Percentiles rank a stretch among this genome's conserved stretches.
These are phyloP conservation scores for Epizoanthus illoricatus DNA, from an alignment of 92 coral and sea anemone genomes.

Conservation along the genomic window DNA sequence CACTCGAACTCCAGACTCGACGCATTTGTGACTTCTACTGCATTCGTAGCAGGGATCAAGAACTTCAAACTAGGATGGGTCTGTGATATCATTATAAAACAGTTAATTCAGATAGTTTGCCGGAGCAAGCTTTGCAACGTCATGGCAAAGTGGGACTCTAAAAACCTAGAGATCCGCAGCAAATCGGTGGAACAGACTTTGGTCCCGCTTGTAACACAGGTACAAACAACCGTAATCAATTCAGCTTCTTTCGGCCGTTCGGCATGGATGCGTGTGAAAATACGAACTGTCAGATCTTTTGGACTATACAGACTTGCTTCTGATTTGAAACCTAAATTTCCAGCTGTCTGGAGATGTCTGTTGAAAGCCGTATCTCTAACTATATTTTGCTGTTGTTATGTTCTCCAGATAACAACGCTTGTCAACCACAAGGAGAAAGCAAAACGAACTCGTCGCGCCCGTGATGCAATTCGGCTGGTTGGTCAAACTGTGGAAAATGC, in stretches of 20 bases:
- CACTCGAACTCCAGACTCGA: constrained; percentile 25
- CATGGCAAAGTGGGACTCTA: constrained; percentile 93
- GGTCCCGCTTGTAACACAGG: constrained; percentile 93
- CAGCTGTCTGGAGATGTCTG: constrained; percentile 8
- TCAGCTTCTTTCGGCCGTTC: constrained; percentile 13
- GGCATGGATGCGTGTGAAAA: constrained; percentile 4
- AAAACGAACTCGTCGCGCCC: constrained; percentile 69
- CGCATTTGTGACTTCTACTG: neutral
- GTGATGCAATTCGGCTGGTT: constrained; percentile 78
- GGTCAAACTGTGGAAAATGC: constrained; percentile 84
- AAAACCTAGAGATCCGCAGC: constrained; percentile 88
- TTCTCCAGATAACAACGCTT: constrained; percentile 83
- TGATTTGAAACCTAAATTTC: constrained; percentile 26
- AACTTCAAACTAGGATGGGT: constrained; percentile 12
- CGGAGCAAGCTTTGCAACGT: constrained; percentile 5
- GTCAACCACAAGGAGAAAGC: constrained; percentile 92
- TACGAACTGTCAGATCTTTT: constrained; percentile 2
- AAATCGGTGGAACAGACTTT: constrained; percentile 98
- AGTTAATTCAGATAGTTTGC: constrained; percentile 17
- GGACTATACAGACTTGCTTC: constrained; percentile 25
- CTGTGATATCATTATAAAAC: constrained; percentile 15
- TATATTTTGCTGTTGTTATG: constrained; percentile 21
- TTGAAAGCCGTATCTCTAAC: constrained; percentile 10
- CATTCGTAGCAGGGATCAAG: neutral
- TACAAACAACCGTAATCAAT: constrained; percentile 26